Evolutionary conservation across 2,888 invertebrate species (phyloP).

Genomic region (Iphiclides podalirius): DNA sequence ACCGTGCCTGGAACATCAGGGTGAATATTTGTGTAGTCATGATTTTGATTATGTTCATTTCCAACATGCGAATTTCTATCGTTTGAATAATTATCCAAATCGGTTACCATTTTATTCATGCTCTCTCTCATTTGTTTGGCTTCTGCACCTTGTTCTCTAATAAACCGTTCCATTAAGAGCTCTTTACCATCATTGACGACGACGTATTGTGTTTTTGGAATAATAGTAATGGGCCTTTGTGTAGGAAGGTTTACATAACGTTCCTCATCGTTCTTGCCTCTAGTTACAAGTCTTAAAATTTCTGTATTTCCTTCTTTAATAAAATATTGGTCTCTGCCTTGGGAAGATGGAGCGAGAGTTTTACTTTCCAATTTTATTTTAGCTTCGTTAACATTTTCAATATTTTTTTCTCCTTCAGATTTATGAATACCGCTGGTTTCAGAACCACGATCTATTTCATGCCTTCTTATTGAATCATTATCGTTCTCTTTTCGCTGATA

Average conservation of each 20-base stretch:
- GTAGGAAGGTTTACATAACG: conserved; percentile 79
- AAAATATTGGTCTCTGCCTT: conserved; percentile 85
- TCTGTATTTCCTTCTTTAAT: conserved; percentile 93
- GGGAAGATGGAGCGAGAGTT: conserved; percentile 56
- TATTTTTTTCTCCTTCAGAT: conserved; percentile 55
- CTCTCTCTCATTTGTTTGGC: conserved; percentile 80
- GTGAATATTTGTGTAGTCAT: conserved; percentile 56
- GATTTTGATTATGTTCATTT: conserved; percentile 53
- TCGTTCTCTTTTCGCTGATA: conserved; percentile 79
- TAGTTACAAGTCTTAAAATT: conserved; percentile 88
- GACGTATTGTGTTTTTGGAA: conserved; percentile 81
- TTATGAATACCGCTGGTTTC: conserved; percentile 78
- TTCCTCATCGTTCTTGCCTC: conserved; percentile 85
- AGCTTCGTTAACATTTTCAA: conserved; percentile 49
- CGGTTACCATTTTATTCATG: conserved; percentile 63
- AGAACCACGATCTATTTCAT: conserved; percentile 89
- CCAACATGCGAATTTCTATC: conserved; percentile 66
- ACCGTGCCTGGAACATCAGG: conserved; percentile 64
- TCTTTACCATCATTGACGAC: conserved; percentile 90
- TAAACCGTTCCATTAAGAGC: conserved; percentile 90
- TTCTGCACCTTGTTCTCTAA: conserved; percentile 88
- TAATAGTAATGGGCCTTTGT: conserved; percentile 76
- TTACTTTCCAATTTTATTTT: conserved; percentile 56
- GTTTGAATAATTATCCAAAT: conserved; percentile 69
- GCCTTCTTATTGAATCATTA: conserved; percentile 86